phyloP scores from a whole-genome alignment of 2,113 vertebrate species.

The Ptilorrhoa leucosticta region DNA sequence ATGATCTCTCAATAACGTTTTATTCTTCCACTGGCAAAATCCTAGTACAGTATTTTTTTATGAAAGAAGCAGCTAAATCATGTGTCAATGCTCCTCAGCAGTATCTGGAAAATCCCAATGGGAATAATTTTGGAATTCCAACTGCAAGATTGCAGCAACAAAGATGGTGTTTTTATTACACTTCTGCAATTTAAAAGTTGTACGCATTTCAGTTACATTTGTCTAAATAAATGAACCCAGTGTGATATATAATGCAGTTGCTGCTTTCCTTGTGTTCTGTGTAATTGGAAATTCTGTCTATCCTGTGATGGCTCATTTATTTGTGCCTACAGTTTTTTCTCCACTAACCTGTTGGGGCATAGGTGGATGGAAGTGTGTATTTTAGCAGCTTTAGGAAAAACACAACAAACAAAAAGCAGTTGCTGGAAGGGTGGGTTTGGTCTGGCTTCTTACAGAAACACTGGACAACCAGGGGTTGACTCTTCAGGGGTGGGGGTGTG shows the following conservation, averaged over 20 bases:
- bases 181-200: neutral
- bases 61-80: neutral
- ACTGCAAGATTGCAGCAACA: neutral
- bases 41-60: neutral
- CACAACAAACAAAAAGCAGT: neutral
- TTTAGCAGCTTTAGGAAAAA: neutral
- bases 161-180: neutral
- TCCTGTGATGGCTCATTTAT: neutral
- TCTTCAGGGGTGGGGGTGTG: neutral
- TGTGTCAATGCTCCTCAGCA: neutral
- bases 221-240: constrained; percentile 25
- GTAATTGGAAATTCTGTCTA: neutral
- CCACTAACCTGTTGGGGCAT: neutral
- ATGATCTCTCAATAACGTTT: neutral
- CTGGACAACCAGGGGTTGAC: neutral
- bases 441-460: neutral
- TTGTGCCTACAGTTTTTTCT: neutral
- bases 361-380: neutral
- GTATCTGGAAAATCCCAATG: neutral
- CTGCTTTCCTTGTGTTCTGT: neutral
- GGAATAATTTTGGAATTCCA: neutral
- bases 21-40: neutral
- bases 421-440: neutral
- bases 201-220: neutral
- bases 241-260: neutral